Evolutionary conservation across 35 echinoderm and acorn worm species (phyloP).

Genomic region (Lytechinus pictus): DNA sequence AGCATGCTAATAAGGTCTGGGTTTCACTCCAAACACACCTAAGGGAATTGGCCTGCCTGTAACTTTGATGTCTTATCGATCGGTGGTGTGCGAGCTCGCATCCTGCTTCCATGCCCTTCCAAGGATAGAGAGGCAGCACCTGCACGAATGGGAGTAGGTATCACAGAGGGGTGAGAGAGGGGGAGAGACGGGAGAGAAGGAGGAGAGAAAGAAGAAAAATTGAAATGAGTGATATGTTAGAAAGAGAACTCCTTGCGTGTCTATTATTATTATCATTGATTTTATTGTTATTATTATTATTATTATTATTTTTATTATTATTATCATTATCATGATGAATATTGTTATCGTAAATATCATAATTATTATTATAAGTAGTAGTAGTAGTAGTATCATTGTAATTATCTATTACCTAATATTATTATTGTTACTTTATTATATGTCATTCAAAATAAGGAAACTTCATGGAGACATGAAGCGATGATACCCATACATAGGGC

Average conservation of each 20-base stretch:
- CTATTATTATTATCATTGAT: too few relatives aligned
- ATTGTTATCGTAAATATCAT: too few relatives aligned
- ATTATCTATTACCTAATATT: too few relatives aligned
- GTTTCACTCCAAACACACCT: constrained; percentile 8
- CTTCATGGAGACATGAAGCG: too few relatives aligned
- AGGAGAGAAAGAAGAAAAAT: background rate
- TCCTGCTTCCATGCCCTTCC: background rate
- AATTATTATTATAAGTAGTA: too few relatives aligned
- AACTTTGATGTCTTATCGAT: constrained; percentile 47
- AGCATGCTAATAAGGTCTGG: constrained; percentile 21
- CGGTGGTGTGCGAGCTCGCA: background rate
- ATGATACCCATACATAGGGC: too few relatives aligned
- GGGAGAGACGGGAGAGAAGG: background rate
- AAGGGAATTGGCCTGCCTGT: background rate
- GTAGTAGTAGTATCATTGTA: too few relatives aligned
- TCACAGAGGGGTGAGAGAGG: background rate
- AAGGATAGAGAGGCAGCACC: background rate
- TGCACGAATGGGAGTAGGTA: background rate
- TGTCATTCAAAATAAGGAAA: too few relatives aligned
- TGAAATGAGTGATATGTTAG: background rate
- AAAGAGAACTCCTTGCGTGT: background rate
- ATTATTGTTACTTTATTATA: too few relatives aligned
- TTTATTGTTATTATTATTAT: too few relatives aligned
- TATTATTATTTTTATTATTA: too few relatives aligned
- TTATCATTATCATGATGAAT: too few relatives aligned